phyloP scores from a whole-genome alignment of 2,797 vertebrate species.

The Xenops minutus region DNA sequence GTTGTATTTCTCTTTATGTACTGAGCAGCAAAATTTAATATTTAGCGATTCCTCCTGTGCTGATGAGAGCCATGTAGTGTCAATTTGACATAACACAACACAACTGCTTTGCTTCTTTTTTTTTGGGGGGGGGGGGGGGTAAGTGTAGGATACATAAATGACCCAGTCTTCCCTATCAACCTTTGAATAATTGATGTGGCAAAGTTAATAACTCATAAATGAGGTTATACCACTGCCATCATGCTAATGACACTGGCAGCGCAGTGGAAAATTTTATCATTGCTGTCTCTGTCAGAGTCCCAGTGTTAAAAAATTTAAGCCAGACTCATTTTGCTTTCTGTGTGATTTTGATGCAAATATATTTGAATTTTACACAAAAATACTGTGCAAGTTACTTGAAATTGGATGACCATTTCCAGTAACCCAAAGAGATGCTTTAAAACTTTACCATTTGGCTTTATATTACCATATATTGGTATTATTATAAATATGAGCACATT shows the following conservation, averaged over 20 bases:
- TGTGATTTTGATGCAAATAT: not conserved
- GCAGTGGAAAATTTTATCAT: not conserved
- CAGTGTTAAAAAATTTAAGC: not conserved
- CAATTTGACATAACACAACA: constrained; percentile 19
- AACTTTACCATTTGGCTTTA: not conserved
- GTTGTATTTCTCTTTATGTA: constrained; percentile 8
- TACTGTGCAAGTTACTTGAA: not conserved
- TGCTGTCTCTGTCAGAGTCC: not conserved
- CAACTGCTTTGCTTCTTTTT: not conserved
- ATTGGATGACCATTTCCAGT: not conserved
- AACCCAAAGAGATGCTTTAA: not conserved
- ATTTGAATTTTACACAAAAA: not conserved
- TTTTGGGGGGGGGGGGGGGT: not conserved
- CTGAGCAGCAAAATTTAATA: not conserved
- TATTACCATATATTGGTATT: not conserved
- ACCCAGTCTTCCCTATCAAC: constrained; percentile 8
- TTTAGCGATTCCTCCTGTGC: constrained; percentile 2
- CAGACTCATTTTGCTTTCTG: not conserved
- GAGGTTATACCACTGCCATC: constrained; percentile 8
- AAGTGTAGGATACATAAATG: not conserved
- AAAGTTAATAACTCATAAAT: constrained; percentile 44
- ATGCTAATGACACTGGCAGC: not conserved
- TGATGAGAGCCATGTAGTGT: constrained; percentile 2
- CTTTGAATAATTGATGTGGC: constrained; percentile 43
- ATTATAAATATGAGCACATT: not conserved